phyloP scores from a whole-genome alignment of 2,888 invertebrate species.

The Chrysolina americana region DNA sequence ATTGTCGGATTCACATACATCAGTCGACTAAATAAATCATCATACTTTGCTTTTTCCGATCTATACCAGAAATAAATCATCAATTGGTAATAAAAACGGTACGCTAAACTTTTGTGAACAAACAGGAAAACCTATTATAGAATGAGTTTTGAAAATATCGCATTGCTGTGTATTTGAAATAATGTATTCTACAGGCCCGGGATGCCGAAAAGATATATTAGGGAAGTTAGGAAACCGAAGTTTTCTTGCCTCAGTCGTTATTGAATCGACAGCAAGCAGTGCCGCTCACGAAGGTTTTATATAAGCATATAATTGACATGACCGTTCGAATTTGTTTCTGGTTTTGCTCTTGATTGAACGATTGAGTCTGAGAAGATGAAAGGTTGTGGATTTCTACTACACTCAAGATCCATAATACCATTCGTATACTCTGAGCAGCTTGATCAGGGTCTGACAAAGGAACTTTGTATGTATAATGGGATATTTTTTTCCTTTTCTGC shows the following conservation, averaged over 20 bases:
- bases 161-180: not conserved
- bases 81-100: not conserved
- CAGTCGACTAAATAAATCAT: constrained; percentile 42
- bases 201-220: too few relatives aligned
- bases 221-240: not conserved
- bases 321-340: too few relatives aligned
- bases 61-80: not conserved
- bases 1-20: constrained; percentile 41
- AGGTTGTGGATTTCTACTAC: too few relatives aligned
- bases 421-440: too few relatives aligned
- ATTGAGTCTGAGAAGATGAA: too few relatives aligned
- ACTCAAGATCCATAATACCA: too few relatives aligned
- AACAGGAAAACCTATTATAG: not conserved
- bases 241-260: not conserved
- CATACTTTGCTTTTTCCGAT: constrained; percentile 31
- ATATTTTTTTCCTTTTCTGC: too few relatives aligned
- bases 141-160: not conserved
- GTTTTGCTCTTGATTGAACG: too few relatives aligned
- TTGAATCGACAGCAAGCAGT: not conserved
- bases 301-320: too few relatives aligned
- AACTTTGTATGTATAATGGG: too few relatives aligned
- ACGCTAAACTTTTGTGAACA: constrained; percentile 1
- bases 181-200: not conserved
- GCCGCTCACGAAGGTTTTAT: not conserved
- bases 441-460: too few relatives aligned